Percentiles rank a stretch among this genome's conserved stretches.
These are phyloP conservation scores for Lysandra coridon DNA, from an alignment of 2,888 invertebrate species.

Conservation along the genomic window DNA sequence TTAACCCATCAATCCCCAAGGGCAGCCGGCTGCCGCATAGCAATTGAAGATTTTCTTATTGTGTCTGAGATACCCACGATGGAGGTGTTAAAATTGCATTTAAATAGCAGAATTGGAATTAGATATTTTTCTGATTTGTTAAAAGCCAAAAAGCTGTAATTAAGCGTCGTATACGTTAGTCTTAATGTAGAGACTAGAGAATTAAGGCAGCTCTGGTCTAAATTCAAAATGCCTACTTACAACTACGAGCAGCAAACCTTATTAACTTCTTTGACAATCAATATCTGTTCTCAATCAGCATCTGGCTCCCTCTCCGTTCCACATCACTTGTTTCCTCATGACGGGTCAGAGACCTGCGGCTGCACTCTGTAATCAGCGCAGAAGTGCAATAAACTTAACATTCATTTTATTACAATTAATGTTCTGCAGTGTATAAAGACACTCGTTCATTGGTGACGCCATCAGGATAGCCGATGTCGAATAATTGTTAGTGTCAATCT, in stretches of 20 bases:
- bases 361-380: conserved; percentile 6
- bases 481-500: background rate
- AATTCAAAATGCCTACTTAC: no score
- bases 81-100: no score
- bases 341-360: background rate
- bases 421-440: background rate
- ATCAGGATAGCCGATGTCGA: background rate
- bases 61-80: no score
- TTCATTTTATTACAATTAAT: background rate
- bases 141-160: background rate
- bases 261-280: background rate
- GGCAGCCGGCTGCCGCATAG: no score
- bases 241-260: no score
- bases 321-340: background rate
- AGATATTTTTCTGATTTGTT: no score
- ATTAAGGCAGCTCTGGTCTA: no score
- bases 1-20: no score
- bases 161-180: no score
- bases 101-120: no score
- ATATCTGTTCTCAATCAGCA: background rate
- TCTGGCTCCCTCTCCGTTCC: conserved; percentile 5
- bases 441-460: background rate
- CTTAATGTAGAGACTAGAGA: no score
- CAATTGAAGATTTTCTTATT: no score
- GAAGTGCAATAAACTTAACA: conserved; percentile 16